These are phyloP conservation scores for Cebus imitator DNA, from an alignment of 2,113 vertebrate genomes.

Conservation along the genomic window DNA sequence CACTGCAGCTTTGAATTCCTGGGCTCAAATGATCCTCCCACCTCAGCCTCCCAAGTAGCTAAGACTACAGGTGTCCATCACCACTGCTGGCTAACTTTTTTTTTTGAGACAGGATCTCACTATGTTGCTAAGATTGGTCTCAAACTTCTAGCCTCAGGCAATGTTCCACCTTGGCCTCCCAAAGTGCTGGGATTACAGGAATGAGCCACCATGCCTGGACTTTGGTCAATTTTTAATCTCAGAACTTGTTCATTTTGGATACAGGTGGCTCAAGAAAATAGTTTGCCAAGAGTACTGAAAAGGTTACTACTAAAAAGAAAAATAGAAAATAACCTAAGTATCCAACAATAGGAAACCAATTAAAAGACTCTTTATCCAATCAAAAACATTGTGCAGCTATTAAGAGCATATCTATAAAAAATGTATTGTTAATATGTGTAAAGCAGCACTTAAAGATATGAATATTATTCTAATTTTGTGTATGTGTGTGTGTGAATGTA, in stretches of 20 bases:
- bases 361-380: not conserved
- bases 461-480: not conserved
- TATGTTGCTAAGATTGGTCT: too few species aligned
- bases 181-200: too few species aligned
- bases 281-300: not conserved
- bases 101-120: too few species aligned
- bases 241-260: not conserved
- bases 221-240: not conserved
- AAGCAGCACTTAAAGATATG: not conserved
- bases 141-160: too few species aligned
- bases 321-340: not conserved
- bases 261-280: not conserved
- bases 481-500: too few species aligned
- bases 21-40: too few species aligned
- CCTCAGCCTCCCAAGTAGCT: too few species aligned
- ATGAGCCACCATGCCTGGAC: too few species aligned
- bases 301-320: not conserved
- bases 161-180: too few species aligned
- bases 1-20: too few species aligned
- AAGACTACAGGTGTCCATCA: too few species aligned
- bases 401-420: not conserved
- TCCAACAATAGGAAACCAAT: not conserved
- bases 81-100: too few species aligned
- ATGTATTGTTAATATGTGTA: not conserved
- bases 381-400: not conserved